Percentiles rank a stretch among this genome's conserved stretches.
These are phyloP conservation scores for Drosophila sulfurigaster DNA, from an alignment of 1,140 invertebrate genomes.

Conservation along the genomic window DNA sequence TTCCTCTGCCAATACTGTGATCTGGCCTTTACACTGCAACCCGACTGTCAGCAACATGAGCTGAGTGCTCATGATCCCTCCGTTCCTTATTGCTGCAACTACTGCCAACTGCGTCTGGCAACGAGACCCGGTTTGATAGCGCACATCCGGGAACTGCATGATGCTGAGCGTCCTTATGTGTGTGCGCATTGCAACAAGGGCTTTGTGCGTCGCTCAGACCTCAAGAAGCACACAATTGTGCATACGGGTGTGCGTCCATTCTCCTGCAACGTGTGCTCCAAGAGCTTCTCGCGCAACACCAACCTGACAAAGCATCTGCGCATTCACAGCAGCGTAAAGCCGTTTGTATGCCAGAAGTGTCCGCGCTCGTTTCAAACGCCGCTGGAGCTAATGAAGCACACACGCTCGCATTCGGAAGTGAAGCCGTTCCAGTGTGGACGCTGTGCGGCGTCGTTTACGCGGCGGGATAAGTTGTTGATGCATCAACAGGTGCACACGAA, in stretches of 20 bases:
- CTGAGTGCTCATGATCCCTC: slow-evolving; percentile 86
- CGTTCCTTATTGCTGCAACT: slow-evolving; percentile 87
- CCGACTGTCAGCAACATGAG: slow-evolving; percentile 87
- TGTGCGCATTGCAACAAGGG: slow-evolving; percentile 88
- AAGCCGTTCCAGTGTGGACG: slow-evolving; percentile 89
- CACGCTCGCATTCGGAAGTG: slow-evolving; percentile 89
- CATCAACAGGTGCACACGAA: slow-evolving; percentile 87
- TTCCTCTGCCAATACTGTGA: slow-evolving; percentile 89
- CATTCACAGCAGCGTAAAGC: slow-evolving; percentile 89
- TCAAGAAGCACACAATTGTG: slow-evolving; percentile 89
- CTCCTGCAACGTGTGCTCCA: slow-evolving; percentile 89
- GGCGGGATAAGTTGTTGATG: slow-evolving; percentile 87
- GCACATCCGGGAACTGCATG: slow-evolving; percentile 88
- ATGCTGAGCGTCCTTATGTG: slow-evolving; percentile 88
- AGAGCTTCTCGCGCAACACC: slow-evolving; percentile 90
- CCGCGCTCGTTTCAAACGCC: slow-evolving; percentile 90
- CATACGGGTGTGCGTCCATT: slow-evolving; percentile 90
- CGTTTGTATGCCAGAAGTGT: slow-evolving; percentile 90
- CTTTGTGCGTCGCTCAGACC: slow-evolving; percentile 88
- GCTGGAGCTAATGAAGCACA: slow-evolving; percentile 89
- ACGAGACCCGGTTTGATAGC: slow-evolving; percentile 87
- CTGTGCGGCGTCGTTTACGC: slow-evolving; percentile 89
- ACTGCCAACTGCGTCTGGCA: slow-evolving; percentile 86
- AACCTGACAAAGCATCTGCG: slow-evolving; percentile 95
- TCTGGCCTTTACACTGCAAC: slow-evolving; percentile 87